Conservation (phyloP, 2,888 invertebrate genomes). For the Lochmaea capreae region DNA sequence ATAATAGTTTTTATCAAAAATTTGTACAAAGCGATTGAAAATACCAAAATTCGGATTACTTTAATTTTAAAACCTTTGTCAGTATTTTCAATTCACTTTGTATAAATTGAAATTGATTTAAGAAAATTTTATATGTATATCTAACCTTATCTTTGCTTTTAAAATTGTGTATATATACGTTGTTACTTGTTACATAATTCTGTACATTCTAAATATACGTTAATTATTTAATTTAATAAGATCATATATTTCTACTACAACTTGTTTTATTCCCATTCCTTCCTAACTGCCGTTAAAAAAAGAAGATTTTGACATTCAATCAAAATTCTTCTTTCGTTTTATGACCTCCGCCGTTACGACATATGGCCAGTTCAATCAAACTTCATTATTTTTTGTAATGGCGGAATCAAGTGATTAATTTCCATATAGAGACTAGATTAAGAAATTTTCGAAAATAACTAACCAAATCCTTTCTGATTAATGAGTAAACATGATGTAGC, state of each 20-base stretch:
- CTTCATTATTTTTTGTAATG: conserved; percentile 49
- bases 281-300: background rate
- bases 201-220: conserved; percentile 43
- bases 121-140: background rate
- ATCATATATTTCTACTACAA: conserved; percentile 37
- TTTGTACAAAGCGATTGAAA: conserved; percentile 5
- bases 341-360: no score
- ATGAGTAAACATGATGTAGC: conserved; percentile 81
- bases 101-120: background rate
- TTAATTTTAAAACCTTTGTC: background rate
- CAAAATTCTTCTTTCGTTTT: background rate
- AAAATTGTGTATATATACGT: conserved; percentile 28
- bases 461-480: conserved; percentile 81
- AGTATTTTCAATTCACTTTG: background rate
- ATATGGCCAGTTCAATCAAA: no score
- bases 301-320: conserved; percentile 3
- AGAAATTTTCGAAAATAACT: conserved; percentile 89
- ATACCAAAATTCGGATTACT: background rate
- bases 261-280: background rate
- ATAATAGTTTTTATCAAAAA: background rate
- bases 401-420: conserved; percentile 71
- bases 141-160: conserved; percentile 30
- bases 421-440: conserved; percentile 78
- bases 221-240: conserved; percentile 39
- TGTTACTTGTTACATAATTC: conserved; percentile 43